Percentiles rank a stretch among this genome's conserved stretches.
phyloP scores from a whole-genome alignment of 2,113 vertebrate genomes.

The Corythaixoides concolor region DNA sequence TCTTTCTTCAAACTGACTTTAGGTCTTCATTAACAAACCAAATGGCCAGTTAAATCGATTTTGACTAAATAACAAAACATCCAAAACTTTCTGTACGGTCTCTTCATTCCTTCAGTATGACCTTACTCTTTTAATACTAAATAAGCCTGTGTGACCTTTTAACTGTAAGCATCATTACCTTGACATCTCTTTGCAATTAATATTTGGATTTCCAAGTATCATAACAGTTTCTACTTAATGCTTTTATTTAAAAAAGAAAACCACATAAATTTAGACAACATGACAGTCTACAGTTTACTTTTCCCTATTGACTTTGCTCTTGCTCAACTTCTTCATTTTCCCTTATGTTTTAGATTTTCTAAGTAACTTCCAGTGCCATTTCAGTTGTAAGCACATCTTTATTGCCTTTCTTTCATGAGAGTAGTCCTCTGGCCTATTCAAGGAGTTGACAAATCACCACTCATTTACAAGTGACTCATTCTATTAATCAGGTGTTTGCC shows the following conservation, averaged over 20 bases:
- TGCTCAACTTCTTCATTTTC: conserved; percentile 62
- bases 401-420: conserved; percentile 75
- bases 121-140: background rate
- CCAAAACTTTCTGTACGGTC: background rate
- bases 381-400: conserved; percentile 76
- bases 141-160: background rate
- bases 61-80: background rate
- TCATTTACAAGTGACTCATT: conserved; percentile 77
- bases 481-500: conserved; percentile 72
- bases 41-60: background rate
- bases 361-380: conserved; percentile 76
- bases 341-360: conserved; percentile 73
- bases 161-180: background rate
- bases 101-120: background rate
- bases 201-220: background rate
- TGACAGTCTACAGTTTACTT: background rate
- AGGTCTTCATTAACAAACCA: background rate
- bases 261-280: background rate
- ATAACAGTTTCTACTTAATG: background rate
- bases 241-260: conserved; percentile 22
- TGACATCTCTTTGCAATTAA: conserved; percentile 17
- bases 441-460: conserved; percentile 57
- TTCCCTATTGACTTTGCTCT: background rate
- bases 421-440: conserved; percentile 75
- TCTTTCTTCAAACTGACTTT: background rate